Conservation (phyloP, 1,140 invertebrate genomes). For the Nomia melanderi region DNA sequence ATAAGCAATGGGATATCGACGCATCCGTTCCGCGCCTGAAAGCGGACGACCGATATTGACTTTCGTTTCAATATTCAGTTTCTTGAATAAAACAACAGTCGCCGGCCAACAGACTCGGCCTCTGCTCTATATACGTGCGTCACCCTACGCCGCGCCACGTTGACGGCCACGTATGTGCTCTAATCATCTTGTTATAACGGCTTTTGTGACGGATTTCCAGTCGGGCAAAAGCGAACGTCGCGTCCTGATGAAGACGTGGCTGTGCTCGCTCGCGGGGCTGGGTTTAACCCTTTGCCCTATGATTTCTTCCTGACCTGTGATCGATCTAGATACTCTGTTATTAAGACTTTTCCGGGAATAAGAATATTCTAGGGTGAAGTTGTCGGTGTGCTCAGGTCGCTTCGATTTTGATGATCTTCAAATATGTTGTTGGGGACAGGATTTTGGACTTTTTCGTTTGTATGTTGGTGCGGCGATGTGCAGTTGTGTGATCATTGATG, state of each 20-base stretch:
- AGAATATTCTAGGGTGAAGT: no score
- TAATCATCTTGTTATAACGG: constrained; percentile 43
- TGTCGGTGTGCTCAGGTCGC: no score
- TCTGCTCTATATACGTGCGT: constrained; percentile 4
- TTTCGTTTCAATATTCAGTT: constrained; percentile 65
- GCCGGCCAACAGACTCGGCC: constrained; percentile 37
- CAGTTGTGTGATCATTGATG: no score
- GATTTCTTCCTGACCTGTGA: no score
- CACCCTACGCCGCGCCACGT: background rate
- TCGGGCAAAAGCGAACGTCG: background rate
- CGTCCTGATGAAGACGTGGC: constrained; percentile 10
- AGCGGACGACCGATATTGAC: constrained; percentile 60
- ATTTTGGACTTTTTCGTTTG: no score
- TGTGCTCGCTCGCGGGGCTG: no score
- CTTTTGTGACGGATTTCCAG: constrained; percentile 5
- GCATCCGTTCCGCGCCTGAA: constrained; percentile 44
- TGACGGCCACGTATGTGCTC: background rate
- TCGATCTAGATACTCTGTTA: no score
- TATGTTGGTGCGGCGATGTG: no score
- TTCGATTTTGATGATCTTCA: no score
- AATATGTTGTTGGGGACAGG: no score
- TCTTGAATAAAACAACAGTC: constrained; percentile 67
- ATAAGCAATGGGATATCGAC: constrained; percentile 47
- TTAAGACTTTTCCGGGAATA: no score
- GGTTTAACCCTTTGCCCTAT: no score